Evolutionary conservation across 1,140 invertebrate species (phyloP), one percentile per base, ranked within the genome.

Genomic region (Drosophila ercepeae): DNA sequence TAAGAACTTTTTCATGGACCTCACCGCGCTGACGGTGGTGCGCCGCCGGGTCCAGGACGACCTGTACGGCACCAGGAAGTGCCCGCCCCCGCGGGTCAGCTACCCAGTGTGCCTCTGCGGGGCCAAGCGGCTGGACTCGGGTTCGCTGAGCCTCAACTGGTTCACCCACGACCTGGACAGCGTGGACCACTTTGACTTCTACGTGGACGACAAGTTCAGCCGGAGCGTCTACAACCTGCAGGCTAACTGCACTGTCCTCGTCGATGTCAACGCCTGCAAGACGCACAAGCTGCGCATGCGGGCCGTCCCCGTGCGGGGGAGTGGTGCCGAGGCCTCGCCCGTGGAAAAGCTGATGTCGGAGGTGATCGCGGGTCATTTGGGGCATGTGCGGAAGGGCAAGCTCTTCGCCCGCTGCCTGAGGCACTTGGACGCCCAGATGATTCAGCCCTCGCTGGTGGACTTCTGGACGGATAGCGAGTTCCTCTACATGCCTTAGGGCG

Each of bases 381-480:
- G 57, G 6, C 46, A 63, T 1, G 32, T 79, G 9, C 13, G 50
- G 0, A 52, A 78, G 32, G 34, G 45, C 14, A 44, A 72, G 1
- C 69, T 68, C 8, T 84, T 64, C 46, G 60, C 29, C n/a, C 55
- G 1, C 7, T 83, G 75, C 5, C 19, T 25, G 4, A 29, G 42
- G 36, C 9, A 19, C 21, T 14, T 59, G 19, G 48, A 75, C 0
- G 21, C 52, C 1, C 11, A 42, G 7, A 57, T 59, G 25, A 13
- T 34, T 0, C 72, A 61, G 48, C 44, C 50, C 1, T 42, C 51
- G 4, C 11, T 88, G n/a, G 25, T 81, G 7, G 68, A 71, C 9
- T 88, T 71, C 36, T 86, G 81, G 81, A 71, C 69, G 11, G 77
- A 68, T 16, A 88, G 82, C 54, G 69, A 77, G 9, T 88, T 64